These are phyloP conservation scores for Siniperca undulata DNA, from an alignment of 2,797 vertebrate genomes.

Conservation along the genomic window DNA sequence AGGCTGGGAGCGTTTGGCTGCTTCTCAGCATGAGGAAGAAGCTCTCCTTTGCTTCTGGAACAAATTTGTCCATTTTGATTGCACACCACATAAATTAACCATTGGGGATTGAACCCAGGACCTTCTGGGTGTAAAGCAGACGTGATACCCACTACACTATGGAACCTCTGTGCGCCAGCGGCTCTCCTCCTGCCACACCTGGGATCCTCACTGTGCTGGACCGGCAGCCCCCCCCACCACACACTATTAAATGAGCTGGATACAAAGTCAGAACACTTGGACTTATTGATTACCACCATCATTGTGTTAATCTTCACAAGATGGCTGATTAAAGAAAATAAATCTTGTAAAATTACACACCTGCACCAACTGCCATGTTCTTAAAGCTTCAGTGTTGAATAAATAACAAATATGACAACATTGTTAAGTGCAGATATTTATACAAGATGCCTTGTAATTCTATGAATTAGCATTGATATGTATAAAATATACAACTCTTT, in stretches of 20 bases:
- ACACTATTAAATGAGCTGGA: neutral
- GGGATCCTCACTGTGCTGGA: neutral
- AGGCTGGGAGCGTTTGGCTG: neutral
- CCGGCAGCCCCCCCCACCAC: neutral
- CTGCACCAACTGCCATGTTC: neutral
- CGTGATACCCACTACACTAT: neutral
- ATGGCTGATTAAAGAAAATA: neutral
- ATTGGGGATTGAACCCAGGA: constrained; percentile 77
- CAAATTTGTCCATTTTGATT: too few species aligned
- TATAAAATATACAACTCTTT: neutral
- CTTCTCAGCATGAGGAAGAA: neutral
- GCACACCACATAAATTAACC: too few species aligned
- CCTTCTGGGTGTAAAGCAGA: constrained; percentile 83
- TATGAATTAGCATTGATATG: neutral
- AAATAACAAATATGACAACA: neutral
- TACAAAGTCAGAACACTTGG: too few species aligned
- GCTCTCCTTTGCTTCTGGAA: neutral
- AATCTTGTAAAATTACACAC: neutral
- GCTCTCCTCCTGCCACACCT: neutral
- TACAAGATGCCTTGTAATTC: neutral
- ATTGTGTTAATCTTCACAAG: neutral
- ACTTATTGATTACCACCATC: neutral
- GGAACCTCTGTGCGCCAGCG: too few species aligned
- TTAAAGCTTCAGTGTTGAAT: neutral
- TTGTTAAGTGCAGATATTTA: neutral